phyloP scores from a whole-genome alignment of 2,797 vertebrate genomes.

The Enteromius thamalakanensis region DNA sequence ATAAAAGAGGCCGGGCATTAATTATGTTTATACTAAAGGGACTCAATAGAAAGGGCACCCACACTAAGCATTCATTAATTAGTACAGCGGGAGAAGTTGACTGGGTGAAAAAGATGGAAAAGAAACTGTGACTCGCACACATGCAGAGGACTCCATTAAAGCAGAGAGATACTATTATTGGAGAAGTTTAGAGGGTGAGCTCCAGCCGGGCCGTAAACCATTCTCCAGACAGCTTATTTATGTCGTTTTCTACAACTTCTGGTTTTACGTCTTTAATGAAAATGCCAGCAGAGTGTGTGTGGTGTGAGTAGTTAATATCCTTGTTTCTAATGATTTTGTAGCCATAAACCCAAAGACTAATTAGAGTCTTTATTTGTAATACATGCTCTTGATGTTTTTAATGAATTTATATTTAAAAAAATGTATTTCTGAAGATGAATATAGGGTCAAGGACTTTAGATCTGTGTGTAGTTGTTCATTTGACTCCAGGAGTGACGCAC shows the following conservation, averaged over 20 bases:
- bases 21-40: constrained; percentile 86
- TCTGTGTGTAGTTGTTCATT: not conserved
- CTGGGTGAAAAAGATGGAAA: constrained; percentile 61
- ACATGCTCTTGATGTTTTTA: constrained; percentile 1
- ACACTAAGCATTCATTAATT: constrained; percentile 83
- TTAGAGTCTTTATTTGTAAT: constrained; percentile 38
- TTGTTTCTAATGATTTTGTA: constrained; percentile 56
- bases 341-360: constrained; percentile 49
- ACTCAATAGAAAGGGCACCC: constrained; percentile 83
- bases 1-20: constrained; percentile 80
- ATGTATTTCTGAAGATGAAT: not conserved
- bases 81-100: constrained; percentile 82
- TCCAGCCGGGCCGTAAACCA: constrained; percentile 72
- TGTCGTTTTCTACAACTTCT: constrained; percentile 68
- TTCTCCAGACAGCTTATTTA: constrained; percentile 75
- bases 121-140: constrained; percentile 25
- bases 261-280: constrained; percentile 56
- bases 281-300: constrained; percentile 68
- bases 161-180: constrained; percentile 67
- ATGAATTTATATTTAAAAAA: constrained; percentile 25
- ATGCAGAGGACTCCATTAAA: constrained; percentile 60
- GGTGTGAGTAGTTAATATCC: constrained; percentile 59
- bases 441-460: constrained; percentile 14
- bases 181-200: constrained; percentile 71
- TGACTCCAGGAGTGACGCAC: not conserved